Percentiles rank a stretch among this genome's conserved stretches.
Evolutionary conservation across 2,888 invertebrate genomes (phyloP).

Genomic region (Phyto melanocephala): DNA sequence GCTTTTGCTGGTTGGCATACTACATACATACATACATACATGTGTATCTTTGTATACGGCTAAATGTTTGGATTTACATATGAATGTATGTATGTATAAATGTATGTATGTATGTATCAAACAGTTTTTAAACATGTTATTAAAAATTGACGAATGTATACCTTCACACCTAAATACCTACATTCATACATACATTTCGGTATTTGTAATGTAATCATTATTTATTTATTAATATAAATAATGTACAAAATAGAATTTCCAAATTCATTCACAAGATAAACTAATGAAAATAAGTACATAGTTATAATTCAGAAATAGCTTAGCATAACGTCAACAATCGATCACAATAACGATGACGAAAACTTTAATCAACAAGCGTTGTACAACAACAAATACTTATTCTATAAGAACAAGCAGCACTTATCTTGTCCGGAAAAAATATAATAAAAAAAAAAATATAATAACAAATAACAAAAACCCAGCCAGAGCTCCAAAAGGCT

Average conservation of each 20-base stretch:
- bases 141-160: no score
- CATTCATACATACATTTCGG: no score
- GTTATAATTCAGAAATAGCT: conserved; percentile 14
- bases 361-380: neutral
- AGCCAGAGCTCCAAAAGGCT: neutral
- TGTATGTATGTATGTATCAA: neutral
- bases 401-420: neutral
- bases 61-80: neutral
- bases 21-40: neutral
- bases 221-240: neutral
- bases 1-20: neutral
- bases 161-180: no score
- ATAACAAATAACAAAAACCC: neutral
- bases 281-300: conserved; percentile 27
- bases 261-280: conserved; percentile 32
- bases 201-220: no score
- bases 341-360: neutral
- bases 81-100: neutral
- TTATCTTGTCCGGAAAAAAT: conserved; percentile 7
- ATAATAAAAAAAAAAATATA: neutral
- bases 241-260: neutral
- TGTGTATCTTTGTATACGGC: neutral
- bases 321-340: neutral
- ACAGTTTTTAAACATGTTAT: no score
- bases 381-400: neutral